phyloP scores from a whole-genome alignment of 2,113 vertebrate species.

The Oceanites oceanicus region DNA sequence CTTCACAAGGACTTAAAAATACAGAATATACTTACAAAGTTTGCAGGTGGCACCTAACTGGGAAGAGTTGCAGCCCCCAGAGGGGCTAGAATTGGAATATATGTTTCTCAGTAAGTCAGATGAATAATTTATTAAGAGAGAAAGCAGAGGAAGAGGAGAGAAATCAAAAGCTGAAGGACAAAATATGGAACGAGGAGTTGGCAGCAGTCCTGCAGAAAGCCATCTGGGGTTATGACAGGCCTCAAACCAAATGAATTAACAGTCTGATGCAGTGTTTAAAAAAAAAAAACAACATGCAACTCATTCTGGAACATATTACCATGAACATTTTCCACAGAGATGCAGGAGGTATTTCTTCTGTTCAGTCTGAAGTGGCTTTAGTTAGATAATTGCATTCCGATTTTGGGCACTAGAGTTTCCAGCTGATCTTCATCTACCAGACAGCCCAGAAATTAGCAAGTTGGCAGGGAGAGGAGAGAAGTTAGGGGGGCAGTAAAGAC shows the following conservation, averaged over 20 bases:
- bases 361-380: background rate
- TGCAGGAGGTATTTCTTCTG: background rate
- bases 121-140: background rate
- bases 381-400: background rate
- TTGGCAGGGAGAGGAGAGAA: background rate
- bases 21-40: background rate
- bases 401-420: background rate
- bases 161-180: slow-evolving; percentile 17
- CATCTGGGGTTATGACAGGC: slow-evolving; percentile 50
- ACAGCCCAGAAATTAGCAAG: background rate
- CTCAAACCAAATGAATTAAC: slow-evolving; percentile 59
- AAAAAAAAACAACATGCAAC: background rate
- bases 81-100: background rate
- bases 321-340: slow-evolving; percentile 9
- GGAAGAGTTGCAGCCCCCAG: background rate
- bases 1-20: background rate
- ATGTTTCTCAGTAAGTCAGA: background rate
- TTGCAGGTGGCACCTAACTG: background rate
- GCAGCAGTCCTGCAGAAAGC: slow-evolving; percentile 36
- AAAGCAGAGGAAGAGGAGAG: background rate
- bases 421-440: background rate
- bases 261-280: slow-evolving; percentile 30
- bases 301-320: slow-evolving; percentile 39
- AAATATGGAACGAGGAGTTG: slow-evolving; percentile 12
- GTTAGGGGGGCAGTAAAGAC: background rate